These are phyloP conservation scores for Chunga burmeisteri DNA, from an alignment of 2,113 vertebrate species.

Conservation along the genomic window DNA sequence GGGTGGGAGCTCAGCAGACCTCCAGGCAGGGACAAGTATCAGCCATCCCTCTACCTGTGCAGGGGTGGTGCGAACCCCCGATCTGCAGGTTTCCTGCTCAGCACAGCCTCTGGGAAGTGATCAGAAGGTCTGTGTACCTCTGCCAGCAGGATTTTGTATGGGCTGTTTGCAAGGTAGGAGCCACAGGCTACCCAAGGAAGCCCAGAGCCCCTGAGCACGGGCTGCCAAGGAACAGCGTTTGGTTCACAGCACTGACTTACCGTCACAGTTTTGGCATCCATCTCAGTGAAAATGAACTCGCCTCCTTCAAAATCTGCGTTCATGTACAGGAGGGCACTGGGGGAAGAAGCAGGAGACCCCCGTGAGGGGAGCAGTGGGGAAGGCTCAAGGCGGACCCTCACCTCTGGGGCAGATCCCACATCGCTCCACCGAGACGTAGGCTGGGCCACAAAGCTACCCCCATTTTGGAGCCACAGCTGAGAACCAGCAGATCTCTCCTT, in stretches of 20 bases:
- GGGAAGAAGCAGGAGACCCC: background rate
- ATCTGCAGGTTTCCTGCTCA: background rate
- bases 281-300: conserved; percentile 97
- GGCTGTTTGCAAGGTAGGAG: background rate
- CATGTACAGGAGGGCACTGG: conserved; percentile 92
- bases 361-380: background rate
- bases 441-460: background rate
- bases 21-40: background rate
- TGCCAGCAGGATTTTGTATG: background rate
- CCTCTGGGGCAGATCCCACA: background rate
- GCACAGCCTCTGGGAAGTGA: background rate
- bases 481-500: background rate
- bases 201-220: background rate
- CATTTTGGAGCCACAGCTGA: background rate
- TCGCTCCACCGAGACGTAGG: rapidly evolving
- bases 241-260: conserved; percentile 70
- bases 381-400: background rate
- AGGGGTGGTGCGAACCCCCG: background rate
- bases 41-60: background rate
- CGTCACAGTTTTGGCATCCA: conserved; percentile 96
- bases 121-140: background rate
- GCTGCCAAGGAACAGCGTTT: background rate
- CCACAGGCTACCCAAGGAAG: background rate
- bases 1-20: conserved; percentile 33
- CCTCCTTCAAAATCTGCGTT: conserved; percentile 96